These are phyloP conservation scores for Dryocosmus kuriphilus DNA, from an alignment of 2,888 invertebrate genomes.

Conservation along the genomic window DNA sequence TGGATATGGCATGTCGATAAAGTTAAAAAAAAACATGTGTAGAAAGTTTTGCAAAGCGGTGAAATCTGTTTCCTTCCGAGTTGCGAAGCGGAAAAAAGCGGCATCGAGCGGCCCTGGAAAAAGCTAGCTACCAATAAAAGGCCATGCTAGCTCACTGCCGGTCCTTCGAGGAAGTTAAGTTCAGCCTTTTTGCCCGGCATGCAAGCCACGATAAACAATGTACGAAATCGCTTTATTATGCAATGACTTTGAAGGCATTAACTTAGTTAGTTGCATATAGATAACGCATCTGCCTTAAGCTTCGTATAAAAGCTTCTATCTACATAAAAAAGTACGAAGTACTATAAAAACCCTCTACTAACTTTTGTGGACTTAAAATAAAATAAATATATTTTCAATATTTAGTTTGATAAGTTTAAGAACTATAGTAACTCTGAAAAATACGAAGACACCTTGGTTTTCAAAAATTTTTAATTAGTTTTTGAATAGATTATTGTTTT, in stretches of 20 bases:
- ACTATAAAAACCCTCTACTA: no score
- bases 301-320: not conserved
- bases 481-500: no score
- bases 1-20: not conserved
- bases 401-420: not conserved
- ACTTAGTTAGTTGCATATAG: constrained; percentile 30
- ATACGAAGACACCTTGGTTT: not conserved
- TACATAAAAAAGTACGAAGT: not conserved
- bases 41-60: constrained; percentile 18
- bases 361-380: not conserved
- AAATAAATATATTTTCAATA: not conserved
- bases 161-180: constrained; percentile 16
- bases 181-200: constrained; percentile 17
- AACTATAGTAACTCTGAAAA: not conserved
- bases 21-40: not conserved
- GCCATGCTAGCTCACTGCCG: constrained; percentile 11
- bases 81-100: not conserved
- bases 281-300: constrained; percentile 2
- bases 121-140: constrained; percentile 24
- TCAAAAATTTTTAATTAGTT: no score
- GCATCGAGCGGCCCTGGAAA: not conserved
- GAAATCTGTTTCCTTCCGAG: constrained; percentile 25
- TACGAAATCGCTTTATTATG: constrained; percentile 31
- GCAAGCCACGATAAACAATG: constrained; percentile 22
- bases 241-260: constrained; percentile 24